These are phyloP conservation scores for Eunapius fragilis DNA, from an alignment of 37 sponge, comb jelly and placozoan genomes.

Conservation along the genomic window DNA sequence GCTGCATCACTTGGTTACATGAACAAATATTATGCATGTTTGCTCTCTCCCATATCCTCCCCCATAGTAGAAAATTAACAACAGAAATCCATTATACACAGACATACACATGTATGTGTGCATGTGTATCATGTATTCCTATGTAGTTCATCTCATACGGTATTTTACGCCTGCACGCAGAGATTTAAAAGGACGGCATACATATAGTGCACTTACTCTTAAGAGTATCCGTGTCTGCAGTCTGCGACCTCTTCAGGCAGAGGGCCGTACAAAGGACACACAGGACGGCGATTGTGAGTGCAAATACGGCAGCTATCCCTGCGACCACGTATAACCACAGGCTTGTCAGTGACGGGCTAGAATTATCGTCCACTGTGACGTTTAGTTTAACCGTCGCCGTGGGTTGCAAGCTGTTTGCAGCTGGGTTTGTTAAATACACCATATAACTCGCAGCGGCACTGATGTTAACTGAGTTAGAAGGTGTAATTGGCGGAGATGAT, in stretches of 20 bases:
- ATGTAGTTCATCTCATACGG: too few relatives aligned
- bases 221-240: conserved; percentile 2
- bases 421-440: background rate
- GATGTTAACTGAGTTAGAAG: background rate
- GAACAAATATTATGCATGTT: too few relatives aligned
- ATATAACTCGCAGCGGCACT: too few relatives aligned
- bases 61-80: too few relatives aligned
- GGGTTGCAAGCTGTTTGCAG: background rate
- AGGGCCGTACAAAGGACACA: conserved; percentile 43
- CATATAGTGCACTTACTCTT: background rate
- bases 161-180: too few relatives aligned
- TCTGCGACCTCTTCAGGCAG: conserved; percentile 32
- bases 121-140: too few relatives aligned
- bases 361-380: background rate
- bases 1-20: too few relatives aligned
- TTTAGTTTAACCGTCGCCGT: background rate
- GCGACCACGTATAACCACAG: conserved; percentile 56
- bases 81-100: background rate
- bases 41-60: too few relatives aligned
- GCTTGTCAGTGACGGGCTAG: background rate
- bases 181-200: too few relatives aligned
- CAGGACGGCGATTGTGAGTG: conserved; percentile 43
- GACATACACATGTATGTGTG: background rate
- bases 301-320: conserved; percentile 46
- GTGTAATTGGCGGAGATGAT: too few relatives aligned